Evolutionary conservation across 2,797 vertebrate species (phyloP).

Genomic region (Danio albolineatus): DNA sequence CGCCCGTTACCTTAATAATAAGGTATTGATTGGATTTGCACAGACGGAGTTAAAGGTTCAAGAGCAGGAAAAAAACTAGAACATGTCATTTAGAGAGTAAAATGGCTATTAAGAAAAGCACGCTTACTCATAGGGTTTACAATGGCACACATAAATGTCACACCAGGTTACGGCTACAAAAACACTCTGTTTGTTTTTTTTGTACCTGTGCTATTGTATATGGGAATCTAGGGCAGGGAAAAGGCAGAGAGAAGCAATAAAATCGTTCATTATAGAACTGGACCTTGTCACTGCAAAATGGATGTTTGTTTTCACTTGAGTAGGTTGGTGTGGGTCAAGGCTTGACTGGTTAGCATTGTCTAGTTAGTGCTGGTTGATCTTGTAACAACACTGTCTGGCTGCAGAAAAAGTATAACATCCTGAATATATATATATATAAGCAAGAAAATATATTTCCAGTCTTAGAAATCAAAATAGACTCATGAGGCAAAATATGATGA

Average conservation of each 20-base stretch:
- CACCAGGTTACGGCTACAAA: neutral
- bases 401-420: neutral
- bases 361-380: neutral
- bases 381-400: neutral
- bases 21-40: conserved; percentile 61
- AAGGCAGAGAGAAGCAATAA: conserved; percentile 19
- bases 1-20: conserved; percentile 56
- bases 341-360: neutral
- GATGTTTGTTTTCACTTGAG: conserved; percentile 21
- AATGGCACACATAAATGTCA: conserved; percentile 26
- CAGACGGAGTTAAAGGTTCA: conserved; percentile 37
- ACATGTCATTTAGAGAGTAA: conserved; percentile 49
- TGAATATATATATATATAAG: no score
- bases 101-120: conserved; percentile 36
- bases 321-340: conserved; percentile 19
- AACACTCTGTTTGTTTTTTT: conserved; percentile 28
- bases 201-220: conserved; percentile 28
- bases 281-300: conserved; percentile 18
- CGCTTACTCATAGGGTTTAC: conserved; percentile 25
- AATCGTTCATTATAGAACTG: conserved; percentile 37
- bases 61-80: conserved; percentile 46
- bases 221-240: conserved; percentile 27
- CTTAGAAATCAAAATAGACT: no score
- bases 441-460: no score
- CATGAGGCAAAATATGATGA: no score